These are phyloP conservation scores for Mythimna lalbum DNA, from an alignment of 2,888 invertebrate species.

Conservation along the genomic window DNA sequence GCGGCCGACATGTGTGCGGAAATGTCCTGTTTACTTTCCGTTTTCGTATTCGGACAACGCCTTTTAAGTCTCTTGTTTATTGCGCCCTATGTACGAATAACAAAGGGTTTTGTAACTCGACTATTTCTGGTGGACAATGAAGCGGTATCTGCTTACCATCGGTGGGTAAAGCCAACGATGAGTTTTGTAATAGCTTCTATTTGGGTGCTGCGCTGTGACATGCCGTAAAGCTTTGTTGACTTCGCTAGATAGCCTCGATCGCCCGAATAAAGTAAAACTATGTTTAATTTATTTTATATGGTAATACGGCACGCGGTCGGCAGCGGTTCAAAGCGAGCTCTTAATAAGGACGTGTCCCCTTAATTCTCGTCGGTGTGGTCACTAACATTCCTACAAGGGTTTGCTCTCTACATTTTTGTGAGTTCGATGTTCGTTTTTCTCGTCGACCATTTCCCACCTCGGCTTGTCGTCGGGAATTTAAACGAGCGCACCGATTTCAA, in stretches of 20 bases:
- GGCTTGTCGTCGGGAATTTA: conserved; percentile 81
- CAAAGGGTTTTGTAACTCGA: conserved; percentile 81
- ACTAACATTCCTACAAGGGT: conserved; percentile 86
- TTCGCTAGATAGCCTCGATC: conserved; percentile 58
- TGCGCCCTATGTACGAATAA: conserved; percentile 76
- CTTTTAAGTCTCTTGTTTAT: conserved; percentile 83
- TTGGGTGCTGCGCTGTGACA: conserved; percentile 63
- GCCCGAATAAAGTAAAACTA: conserved; percentile 65
- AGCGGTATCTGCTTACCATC: conserved; percentile 73
- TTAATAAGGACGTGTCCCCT: conserved; percentile 84
- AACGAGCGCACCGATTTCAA: conserved; percentile 82
- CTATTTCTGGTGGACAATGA: conserved; percentile 81
- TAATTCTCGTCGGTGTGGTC: conserved; percentile 79
- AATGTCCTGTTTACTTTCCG: conserved; percentile 83
- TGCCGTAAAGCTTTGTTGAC: conserved; percentile 65
- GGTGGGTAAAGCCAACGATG: conserved; percentile 69
- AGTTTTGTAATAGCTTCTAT: conserved; percentile 71
- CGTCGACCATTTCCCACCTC: conserved; percentile 83
- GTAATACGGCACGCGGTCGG: conserved; percentile 77
- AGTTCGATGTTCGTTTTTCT: conserved; percentile 80
- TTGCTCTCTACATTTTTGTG: conserved; percentile 86
- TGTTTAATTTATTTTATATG: conserved; percentile 81
- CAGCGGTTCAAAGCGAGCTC: conserved; percentile 78
- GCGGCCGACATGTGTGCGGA: conserved; percentile 81
- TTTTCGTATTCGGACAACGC: conserved; percentile 82